phyloP scores from a whole-genome alignment of 2,797 vertebrate genomes.

The Takifugu ocellatus region DNA sequence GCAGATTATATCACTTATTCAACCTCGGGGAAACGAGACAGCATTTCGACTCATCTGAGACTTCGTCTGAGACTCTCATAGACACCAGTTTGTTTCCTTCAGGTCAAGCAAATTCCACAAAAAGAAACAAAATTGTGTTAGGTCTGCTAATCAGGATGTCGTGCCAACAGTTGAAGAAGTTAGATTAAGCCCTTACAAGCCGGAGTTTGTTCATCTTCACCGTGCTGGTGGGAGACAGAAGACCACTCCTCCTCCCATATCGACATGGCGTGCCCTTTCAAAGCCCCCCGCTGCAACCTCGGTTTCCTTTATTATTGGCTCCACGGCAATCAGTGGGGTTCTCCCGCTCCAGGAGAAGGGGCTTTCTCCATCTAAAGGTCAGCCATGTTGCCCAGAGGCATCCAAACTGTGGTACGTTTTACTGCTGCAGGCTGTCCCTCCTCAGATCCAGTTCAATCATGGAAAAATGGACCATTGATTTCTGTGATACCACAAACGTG shows the following conservation, averaged over 20 bases:
- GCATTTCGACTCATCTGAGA: too few relatives aligned
- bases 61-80: too few relatives aligned
- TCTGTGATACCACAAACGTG: too few relatives aligned
- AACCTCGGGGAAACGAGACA: too few relatives aligned
- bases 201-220: conserved; percentile 58
- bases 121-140: conserved; percentile 32
- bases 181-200: conserved; percentile 48
- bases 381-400: conserved; percentile 56
- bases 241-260: conserved; percentile 71
- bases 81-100: too few relatives aligned
- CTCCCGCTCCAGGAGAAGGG: conserved; percentile 59
- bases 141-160: conserved; percentile 35
- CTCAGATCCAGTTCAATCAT: conserved; percentile 4
- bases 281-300: conserved; percentile 54
- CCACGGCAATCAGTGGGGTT: conserved; percentile 61
- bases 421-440: conserved; percentile 17
- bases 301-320: conserved; percentile 70
- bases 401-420: conserved; percentile 22
- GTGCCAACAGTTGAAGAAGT: conserved; percentile 46
- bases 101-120: conserved; percentile 1
- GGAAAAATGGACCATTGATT: not conserved
- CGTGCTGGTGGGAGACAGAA: conserved; percentile 55
- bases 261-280: conserved; percentile 74
- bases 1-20: too few relatives aligned
- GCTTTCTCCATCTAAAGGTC: conserved; percentile 73